Evolutionary conservation across 2,888 invertebrate species (phyloP).

Genomic region (Adelognathus sp.): DNA sequence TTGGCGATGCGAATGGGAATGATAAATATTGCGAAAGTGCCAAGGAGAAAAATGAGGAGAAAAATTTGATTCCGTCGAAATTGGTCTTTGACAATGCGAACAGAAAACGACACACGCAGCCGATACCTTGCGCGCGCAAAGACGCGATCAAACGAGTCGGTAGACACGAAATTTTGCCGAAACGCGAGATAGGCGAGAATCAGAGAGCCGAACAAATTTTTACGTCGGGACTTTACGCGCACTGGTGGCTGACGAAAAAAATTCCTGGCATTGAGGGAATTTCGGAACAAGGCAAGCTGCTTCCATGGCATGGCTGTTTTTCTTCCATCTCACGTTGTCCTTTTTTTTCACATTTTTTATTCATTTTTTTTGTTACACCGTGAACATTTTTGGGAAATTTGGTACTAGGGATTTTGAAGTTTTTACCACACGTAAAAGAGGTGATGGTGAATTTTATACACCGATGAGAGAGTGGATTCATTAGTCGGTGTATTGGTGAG

Average conservation of each 20-base stretch:
- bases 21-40: too few relatives aligned
- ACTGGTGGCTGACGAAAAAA: slow-evolving; percentile 96
- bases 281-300: slow-evolving; percentile 79
- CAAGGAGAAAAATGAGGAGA: too few relatives aligned
- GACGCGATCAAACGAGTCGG: slow-evolving; percentile 63
- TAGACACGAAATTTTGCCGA: slow-evolving; percentile 72
- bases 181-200: slow-evolving; percentile 59
- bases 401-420: too few relatives aligned
- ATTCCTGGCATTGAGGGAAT: slow-evolving; percentile 73
- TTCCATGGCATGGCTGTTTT: slow-evolving; percentile 81
- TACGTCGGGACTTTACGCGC: slow-evolving; percentile 93
- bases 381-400: too few relatives aligned
- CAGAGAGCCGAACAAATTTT: slow-evolving; percentile 84
- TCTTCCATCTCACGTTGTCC: slow-evolving; percentile 56
- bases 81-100: slow-evolving; percentile 40
- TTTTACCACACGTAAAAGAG: too few relatives aligned
- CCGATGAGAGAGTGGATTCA: too few relatives aligned
- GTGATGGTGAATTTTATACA: too few relatives aligned
- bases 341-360: slow-evolving; percentile 55
- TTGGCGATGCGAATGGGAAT: slow-evolving; percentile 39
- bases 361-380: slow-evolving; percentile 56
- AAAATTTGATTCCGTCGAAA: slow-evolving; percentile 28
- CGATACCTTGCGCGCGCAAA: slow-evolving; percentile 66
- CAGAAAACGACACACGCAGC: slow-evolving; percentile 70
- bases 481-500: too few relatives aligned